A percentile compares a stretch with the other conserved stretches of the same genome.
Evolutionary conservation across 2,888 invertebrate genomes (phyloP).

Genomic region (Pristionchus japonicus): DNA sequence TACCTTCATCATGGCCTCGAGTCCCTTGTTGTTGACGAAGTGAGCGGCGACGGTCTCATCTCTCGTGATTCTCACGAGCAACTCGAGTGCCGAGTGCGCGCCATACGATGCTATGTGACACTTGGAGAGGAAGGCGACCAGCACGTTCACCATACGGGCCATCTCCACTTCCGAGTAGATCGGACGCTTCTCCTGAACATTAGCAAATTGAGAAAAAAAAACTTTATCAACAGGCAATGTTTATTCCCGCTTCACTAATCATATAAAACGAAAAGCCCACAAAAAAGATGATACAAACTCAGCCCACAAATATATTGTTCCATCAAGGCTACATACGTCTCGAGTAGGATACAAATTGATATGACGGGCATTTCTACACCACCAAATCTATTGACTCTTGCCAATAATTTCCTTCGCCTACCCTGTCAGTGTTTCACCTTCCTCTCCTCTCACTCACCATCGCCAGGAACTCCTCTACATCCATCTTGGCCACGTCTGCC

Average conservation of each 20-base stretch:
- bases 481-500: background rate
- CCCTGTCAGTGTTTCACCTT: background rate
- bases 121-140: slow-evolving; percentile 49
- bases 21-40: slow-evolving; percentile 57
- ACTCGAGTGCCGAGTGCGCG: slow-evolving; percentile 61
- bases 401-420: too few species aligned
- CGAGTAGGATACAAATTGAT: too few species aligned
- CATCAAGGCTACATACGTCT: too few species aligned
- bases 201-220: too few species aligned
- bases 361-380: too few species aligned
- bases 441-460: background rate
- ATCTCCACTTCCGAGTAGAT: slow-evolving; percentile 47
- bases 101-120: slow-evolving; percentile 47
- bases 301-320: too few species aligned
- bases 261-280: too few species aligned
- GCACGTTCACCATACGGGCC: slow-evolving; percentile 27
- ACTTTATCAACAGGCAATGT: too few species aligned
- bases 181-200: slow-evolving; percentile 20
- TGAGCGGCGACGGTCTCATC: slow-evolving; percentile 52
- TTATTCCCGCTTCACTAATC: too few species aligned
- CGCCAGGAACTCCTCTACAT: slow-evolving; percentile 3
- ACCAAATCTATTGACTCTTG: too few species aligned
- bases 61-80: slow-evolving; percentile 61
- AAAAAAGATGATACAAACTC: too few species aligned
- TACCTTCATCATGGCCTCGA: slow-evolving; percentile 43